Evolutionary conservation across 2,888 invertebrate genomes (phyloP).

Genomic region (Sinelater perroti): DNA sequence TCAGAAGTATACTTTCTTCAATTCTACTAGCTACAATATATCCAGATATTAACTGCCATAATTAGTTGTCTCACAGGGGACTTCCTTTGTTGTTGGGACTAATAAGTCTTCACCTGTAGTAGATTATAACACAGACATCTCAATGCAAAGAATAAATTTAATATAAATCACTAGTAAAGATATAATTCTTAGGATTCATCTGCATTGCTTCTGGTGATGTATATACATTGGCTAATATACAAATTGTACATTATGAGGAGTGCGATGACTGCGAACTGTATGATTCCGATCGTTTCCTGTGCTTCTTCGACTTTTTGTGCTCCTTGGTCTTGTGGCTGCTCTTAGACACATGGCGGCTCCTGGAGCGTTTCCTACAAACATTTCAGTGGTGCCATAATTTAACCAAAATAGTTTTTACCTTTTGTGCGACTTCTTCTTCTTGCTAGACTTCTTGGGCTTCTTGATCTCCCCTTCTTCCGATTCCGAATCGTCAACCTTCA

Average conservation of each 20-base stretch:
- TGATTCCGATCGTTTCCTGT: constrained; percentile 44
- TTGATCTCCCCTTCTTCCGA: constrained; percentile 55
- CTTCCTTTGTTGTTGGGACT: no score
- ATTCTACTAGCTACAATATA: no score
- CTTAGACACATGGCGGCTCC: constrained; percentile 50
- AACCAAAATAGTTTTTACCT: constrained; percentile 52
- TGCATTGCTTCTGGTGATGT: not conserved
- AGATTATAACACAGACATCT: no score
- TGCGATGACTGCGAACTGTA: constrained; percentile 42
- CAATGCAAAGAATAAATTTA: not conserved
- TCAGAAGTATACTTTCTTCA: no score
- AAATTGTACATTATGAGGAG: not conserved
- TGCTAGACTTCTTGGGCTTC: constrained; percentile 57
- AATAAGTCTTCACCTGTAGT: no score
- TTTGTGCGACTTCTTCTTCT: constrained; percentile 63
- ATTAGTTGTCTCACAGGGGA: no score
- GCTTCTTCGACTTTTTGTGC: constrained; percentile 49
- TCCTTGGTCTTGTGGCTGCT: constrained; percentile 38
- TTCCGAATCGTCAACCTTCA: constrained; percentile 44
- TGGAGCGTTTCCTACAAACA: constrained; percentile 54
- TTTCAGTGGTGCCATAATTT: no score
- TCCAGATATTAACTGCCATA: no score
- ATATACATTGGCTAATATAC: not conserved
- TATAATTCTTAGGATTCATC: no score
- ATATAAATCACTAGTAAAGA: constrained; percentile 5